Conservation (phyloP, 2,113 vertebrate species). For the Hydrolagus affinis region DNA sequence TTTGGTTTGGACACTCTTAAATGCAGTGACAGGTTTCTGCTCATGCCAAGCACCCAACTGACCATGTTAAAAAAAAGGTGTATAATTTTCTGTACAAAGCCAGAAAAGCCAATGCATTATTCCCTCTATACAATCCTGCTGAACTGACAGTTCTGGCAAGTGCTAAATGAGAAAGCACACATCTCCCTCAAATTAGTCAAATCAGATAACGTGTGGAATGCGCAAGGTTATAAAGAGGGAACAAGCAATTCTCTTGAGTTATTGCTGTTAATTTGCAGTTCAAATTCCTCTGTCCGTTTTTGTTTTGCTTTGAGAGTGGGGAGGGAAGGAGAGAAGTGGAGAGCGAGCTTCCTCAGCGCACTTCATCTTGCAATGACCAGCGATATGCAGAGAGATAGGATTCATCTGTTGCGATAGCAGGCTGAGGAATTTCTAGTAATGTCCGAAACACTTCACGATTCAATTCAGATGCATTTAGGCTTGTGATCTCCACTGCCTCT, state of each 20-base stretch:
- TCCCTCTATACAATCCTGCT: too few relatives aligned
- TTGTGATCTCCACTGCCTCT: too few relatives aligned
- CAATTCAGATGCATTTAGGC: neutral
- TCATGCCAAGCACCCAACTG: too few relatives aligned
- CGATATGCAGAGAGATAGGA: neutral
- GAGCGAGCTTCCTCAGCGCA: neutral
- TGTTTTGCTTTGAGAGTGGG: neutral
- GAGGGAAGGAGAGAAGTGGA: neutral
- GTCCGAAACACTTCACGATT: neutral
- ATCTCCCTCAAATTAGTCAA: neutral
- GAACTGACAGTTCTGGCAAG: neutral
- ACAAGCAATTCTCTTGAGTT: constrained; percentile 11
- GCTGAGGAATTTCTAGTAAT: neutral
- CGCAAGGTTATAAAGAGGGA: constrained; percentile 14
- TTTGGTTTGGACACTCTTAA: too few relatives aligned
- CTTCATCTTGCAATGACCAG: neutral
- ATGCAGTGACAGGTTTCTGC: too few relatives aligned
- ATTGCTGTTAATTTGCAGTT: neutral
- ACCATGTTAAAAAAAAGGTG: too few relatives aligned
- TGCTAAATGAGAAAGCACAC: neutral
- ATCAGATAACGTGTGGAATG: constrained; percentile 17
- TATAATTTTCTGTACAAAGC: too few relatives aligned
- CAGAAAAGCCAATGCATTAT: too few relatives aligned
- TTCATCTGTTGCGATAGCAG: neutral
- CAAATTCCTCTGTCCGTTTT: constrained; percentile 13